Percentiles rank a stretch among this genome's conserved stretches.
phyloP scores from a whole-genome alignment of 2,888 invertebrate species.

The Dolichopus griseipennis region DNA sequence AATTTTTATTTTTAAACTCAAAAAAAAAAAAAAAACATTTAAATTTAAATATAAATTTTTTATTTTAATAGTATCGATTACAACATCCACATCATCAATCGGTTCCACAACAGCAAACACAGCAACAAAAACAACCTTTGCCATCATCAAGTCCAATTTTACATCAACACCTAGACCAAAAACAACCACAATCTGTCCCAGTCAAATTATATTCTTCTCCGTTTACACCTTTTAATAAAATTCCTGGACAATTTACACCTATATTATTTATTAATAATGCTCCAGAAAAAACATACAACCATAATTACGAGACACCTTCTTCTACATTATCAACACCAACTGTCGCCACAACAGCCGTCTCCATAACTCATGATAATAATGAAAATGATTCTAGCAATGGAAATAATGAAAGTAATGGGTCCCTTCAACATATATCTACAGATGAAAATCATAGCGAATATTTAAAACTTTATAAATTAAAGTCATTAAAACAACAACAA shows the following conservation, averaged over 20 bases:
- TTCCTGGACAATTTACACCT: conserved; percentile 49
- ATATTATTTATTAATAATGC: conserved; percentile 39
- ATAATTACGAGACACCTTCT: conserved; percentile 15
- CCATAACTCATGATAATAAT: conserved; percentile 9
- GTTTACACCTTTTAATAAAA: conserved; percentile 47
- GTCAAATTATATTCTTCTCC: conserved; percentile 45
- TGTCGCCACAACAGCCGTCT: conserved; percentile 13
- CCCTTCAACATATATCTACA: neutral
- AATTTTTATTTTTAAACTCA: too few relatives aligned
- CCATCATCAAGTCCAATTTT: conserved; percentile 20
- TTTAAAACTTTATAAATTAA: conserved; percentile 23
- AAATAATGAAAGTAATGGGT: neutral
- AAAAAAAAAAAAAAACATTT: too few relatives aligned
- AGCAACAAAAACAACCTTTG: conserved; percentile 19
- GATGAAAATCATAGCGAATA: neutral
- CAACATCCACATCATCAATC: conserved; percentile 17
- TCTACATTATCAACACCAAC: conserved; percentile 20
- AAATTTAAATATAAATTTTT: too few relatives aligned
- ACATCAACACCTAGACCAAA: conserved; percentile 15
- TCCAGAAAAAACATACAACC: conserved; percentile 19
- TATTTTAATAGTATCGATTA: neutral
- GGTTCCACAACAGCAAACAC: conserved; percentile 15
- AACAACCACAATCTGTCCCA: conserved; percentile 32
- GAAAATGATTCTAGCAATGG: neutral
- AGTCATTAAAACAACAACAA: conserved; percentile 24